A percentile compares a stretch with the other conserved stretches of the same genome.
These are phyloP conservation scores for Mobula birostris DNA, from an alignment of 2,113 vertebrate genomes.

Conservation along the genomic window DNA sequence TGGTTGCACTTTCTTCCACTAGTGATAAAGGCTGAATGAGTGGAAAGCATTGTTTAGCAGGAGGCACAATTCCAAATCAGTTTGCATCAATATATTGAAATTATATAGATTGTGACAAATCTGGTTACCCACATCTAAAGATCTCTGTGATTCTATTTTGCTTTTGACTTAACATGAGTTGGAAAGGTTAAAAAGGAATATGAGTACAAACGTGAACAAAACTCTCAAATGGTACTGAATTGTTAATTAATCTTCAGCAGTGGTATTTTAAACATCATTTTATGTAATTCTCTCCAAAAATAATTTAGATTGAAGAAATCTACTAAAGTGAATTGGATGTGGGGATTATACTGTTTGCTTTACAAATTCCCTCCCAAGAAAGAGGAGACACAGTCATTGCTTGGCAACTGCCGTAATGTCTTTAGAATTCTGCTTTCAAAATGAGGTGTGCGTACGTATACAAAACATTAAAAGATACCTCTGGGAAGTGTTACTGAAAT, in stretches of 20 bases:
- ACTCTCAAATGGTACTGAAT: background rate
- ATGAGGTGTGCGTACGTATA: background rate
- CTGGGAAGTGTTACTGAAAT: conserved; percentile 37
- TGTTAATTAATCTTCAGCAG: background rate
- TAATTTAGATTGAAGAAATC: background rate
- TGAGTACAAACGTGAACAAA: background rate
- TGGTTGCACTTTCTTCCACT: background rate
- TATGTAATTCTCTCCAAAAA: background rate
- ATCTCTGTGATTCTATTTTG: background rate
- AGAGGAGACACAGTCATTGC: conserved; percentile 41
- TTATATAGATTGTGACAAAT: background rate
- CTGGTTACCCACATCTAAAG: background rate
- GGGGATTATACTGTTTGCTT: conserved; percentile 42
- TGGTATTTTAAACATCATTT: background rate
- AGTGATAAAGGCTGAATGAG: background rate
- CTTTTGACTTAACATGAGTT: background rate
- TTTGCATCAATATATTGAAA: background rate
- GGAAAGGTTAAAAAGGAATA: background rate
- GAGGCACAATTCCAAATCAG: background rate
- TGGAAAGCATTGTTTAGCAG: background rate
- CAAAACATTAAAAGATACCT: background rate
- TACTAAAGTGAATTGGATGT: conserved; percentile 33
- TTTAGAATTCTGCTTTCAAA: background rate
- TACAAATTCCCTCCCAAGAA: conserved; percentile 41
- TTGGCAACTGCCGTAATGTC: conserved; percentile 37